A percentile compares a stretch with the other conserved stretches of the same genome.
Conservation (phyloP, 92 coral and sea anemone genomes). For the Porites lobata region DNA sequence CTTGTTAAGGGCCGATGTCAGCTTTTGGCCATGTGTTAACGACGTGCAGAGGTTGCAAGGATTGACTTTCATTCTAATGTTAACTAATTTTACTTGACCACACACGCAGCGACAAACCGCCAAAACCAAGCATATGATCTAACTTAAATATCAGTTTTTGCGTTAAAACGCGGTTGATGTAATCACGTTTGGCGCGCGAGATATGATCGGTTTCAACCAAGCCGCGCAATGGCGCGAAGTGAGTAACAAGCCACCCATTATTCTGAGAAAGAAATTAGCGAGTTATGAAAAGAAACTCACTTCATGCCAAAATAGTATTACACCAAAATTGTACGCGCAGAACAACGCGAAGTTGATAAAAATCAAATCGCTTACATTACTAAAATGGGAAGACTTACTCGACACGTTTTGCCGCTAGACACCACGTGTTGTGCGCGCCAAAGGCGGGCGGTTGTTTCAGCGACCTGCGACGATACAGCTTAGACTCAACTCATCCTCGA, state of each 20-base stretch:
- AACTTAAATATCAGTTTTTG: conserved; percentile 26
- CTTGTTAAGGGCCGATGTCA: conserved; percentile 5
- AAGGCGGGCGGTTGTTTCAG: conserved; percentile 26
- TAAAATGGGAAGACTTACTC: conserved; percentile 23
- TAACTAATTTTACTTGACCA: conserved; percentile 49
- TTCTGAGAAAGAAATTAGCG: not conserved
- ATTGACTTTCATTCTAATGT: conserved; percentile 37
- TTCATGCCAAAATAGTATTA: not conserved
- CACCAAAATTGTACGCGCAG: not conserved
- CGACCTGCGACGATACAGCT: conserved; percentile 26
- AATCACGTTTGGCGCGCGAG: conserved; percentile 4
- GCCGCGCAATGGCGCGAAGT: not conserved
- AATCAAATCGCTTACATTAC: conserved; percentile 40
- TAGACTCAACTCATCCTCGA: not conserved
- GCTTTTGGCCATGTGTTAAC: conserved; percentile 39
- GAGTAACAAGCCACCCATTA: not conserved
- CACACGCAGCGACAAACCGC: conserved; percentile 32
- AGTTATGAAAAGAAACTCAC: not conserved
- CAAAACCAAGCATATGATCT: conserved; percentile 24
- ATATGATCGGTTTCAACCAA: not conserved
- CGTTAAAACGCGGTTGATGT: not conserved
- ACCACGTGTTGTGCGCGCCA: conserved; percentile 38
- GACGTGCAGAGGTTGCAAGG: conserved; percentile 29
- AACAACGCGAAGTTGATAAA: conserved; percentile 11
- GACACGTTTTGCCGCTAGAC: conserved; percentile 42